Conservation (phyloP, 2,888 invertebrate species). For the Lycaena phlaeas region DNA sequence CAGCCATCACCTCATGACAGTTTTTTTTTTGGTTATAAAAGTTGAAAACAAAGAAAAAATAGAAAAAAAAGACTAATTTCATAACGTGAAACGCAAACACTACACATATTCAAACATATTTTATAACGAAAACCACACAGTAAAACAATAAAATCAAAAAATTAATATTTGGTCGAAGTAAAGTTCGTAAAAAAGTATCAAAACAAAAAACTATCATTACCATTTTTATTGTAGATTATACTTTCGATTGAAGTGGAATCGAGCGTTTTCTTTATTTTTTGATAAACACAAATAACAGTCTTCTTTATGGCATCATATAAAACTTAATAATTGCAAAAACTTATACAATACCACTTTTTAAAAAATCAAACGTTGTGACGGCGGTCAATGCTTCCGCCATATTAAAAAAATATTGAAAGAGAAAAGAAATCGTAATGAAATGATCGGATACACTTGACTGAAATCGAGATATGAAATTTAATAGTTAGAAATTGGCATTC, state of each 20-base stretch:
- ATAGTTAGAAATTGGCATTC: too few species aligned
- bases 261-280: constrained; percentile 19
- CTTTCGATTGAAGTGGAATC: constrained; percentile 22
- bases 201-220: constrained; percentile 75
- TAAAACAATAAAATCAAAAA: constrained; percentile 27
- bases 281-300: constrained; percentile 21
- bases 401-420: constrained; percentile 55
- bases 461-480: background rate
- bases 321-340: constrained; percentile 33
- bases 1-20: constrained; percentile 52
- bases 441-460: constrained; percentile 20
- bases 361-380: constrained; percentile 59
- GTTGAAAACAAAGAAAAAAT: constrained; percentile 68
- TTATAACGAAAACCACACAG: constrained; percentile 17
- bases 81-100: constrained; percentile 21
- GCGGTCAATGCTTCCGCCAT: constrained; percentile 71
- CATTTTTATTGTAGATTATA: constrained; percentile 54
- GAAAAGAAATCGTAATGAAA: constrained; percentile 35
- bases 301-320: constrained; percentile 40
- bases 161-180: constrained; percentile 49
- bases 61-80: constrained; percentile 32
- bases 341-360: constrained; percentile 38
- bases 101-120: constrained; percentile 7
- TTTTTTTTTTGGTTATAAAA: constrained; percentile 67
- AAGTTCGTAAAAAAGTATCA: constrained; percentile 71